Evolutionary conservation across 2,797 vertebrate species (phyloP), one percentile per base, ranked within the genome.

Genomic region (Tenualosa thibaudeaui): DNA sequence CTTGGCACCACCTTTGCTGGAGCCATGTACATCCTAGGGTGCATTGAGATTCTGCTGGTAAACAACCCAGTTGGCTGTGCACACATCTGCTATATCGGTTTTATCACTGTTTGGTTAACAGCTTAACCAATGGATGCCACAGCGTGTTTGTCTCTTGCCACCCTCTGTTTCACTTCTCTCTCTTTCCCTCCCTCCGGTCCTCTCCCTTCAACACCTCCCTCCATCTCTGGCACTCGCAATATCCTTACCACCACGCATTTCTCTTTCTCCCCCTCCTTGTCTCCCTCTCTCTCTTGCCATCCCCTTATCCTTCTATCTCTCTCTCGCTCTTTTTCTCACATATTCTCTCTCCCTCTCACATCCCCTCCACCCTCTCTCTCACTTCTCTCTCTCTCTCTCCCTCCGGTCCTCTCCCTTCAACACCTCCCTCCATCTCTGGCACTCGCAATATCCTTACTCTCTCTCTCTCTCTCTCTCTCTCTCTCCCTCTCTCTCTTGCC

Each of bases 21-120:
- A 13, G 97, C 98, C 91, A 99, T 99, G 98, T 99, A 99, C 91
- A 99, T 99, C 91, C 93, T 99, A 86, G 98, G 98, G 83, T 98
- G 98, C 91, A 99, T 99, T 0, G 98, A 99, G 94, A 99, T 99
- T 90, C 94, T 99, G 78, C 94, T 99, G 96, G 98, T 99, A 93
- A 87, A 97, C 26, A 91, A 83, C 19, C 22, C 37, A 78, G 40
- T 43, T 22, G 71, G 37, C 40, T 78, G 37, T 31, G 15, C 65
- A 71, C 65, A 24, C 8, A 9, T 31, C 31, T 24, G 26, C 31
- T 62, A 8, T 24, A 24, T 8, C 24, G 58, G 71, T 46, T 40
- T 37, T 13, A 75, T 75, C 68, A 75, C 68, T 75, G 68, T 4
- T 78, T 46, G 71, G 46, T 78, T 78, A 40, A 78, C 40, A 78